Percentiles rank a stretch among this genome's conserved stretches.
Evolutionary conservation across 2,113 vertebrate genomes (phyloP).

Genomic region (Ceuthmochares aereus): DNA sequence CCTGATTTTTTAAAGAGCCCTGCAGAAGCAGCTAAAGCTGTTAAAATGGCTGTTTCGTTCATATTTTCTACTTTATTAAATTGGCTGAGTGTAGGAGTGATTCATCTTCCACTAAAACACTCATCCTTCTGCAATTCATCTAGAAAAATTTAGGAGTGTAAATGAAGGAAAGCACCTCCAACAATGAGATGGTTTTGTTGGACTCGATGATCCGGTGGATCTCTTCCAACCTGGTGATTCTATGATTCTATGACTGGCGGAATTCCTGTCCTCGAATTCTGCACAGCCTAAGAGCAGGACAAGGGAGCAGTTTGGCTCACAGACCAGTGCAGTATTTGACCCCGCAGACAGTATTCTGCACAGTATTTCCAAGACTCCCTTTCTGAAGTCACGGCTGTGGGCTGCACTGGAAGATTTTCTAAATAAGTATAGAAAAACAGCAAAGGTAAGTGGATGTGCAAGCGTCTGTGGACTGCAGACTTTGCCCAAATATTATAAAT

Average conservation of each 20-base stretch:
- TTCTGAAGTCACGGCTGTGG: neutral
- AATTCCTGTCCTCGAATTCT: neutral
- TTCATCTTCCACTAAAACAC: conserved; percentile 4
- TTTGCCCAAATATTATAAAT: neutral
- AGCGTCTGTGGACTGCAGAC: neutral
- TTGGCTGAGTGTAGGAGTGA: neutral
- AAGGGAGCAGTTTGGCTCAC: neutral
- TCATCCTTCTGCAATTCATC: neutral
- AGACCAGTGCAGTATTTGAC: neutral
- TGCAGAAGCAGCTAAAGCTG: conserved; percentile 28
- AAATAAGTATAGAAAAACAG: neutral
- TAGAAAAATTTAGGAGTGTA: neutral
- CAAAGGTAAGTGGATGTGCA: neutral
- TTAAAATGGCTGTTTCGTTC: conserved; percentile 27
- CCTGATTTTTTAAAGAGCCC: conserved; percentile 11
- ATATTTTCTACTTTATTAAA: conserved; percentile 50
- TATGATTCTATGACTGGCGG: no score
- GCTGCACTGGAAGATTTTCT: neutral
- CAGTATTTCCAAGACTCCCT: neutral
- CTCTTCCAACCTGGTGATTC: no score
- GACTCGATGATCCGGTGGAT: no score
- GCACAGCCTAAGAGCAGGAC: neutral
- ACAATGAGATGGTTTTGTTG: neutral
- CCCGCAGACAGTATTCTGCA: neutral
- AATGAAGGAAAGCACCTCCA: neutral